These are phyloP conservation scores for Ecliptopera silaceata DNA, from an alignment of 2,888 invertebrate genomes.

Conservation along the genomic window DNA sequence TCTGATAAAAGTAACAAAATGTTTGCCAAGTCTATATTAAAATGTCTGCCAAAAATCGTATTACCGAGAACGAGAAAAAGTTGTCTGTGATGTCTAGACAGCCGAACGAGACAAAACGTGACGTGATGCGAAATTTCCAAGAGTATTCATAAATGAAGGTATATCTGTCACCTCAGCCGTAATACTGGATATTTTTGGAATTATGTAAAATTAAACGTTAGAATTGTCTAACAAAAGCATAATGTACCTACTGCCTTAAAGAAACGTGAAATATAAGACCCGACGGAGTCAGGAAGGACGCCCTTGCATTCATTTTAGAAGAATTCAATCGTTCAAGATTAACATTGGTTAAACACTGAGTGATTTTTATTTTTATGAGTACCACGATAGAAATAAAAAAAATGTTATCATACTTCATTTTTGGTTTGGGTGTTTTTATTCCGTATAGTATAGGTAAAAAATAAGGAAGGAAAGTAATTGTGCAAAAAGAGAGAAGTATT, in stretches of 20 bases:
- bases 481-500: too few species aligned
- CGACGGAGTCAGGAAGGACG: background rate
- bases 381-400: too few species aligned
- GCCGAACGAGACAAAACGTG: slow-evolving; percentile 65
- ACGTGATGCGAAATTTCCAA: slow-evolving; percentile 56
- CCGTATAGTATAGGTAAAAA: too few species aligned
- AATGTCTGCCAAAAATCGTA: slow-evolving; percentile 75
- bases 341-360: background rate
- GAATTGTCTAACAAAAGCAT: too few species aligned
- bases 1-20: slow-evolving; percentile 66
- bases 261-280: background rate
- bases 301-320: background rate
- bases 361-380: too few species aligned
- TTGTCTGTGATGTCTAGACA: slow-evolving; percentile 72
- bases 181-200: slow-evolving; percentile 6
- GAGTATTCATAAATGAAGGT: slow-evolving; percentile 32
- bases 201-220: slow-evolving; percentile 3
- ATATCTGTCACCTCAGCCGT: slow-evolving; percentile 14
- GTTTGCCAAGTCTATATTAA: slow-evolving; percentile 74
- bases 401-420: too few species aligned
- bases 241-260: too few species aligned
- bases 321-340: background rate
- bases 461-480: too few species aligned
- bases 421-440: too few species aligned
- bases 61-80: slow-evolving; percentile 75